Evolutionary conservation across 2,113 vertebrate genomes (phyloP), one percentile per base, ranked within the genome.

Genomic region (Rhizomys pruinosus): DNA sequence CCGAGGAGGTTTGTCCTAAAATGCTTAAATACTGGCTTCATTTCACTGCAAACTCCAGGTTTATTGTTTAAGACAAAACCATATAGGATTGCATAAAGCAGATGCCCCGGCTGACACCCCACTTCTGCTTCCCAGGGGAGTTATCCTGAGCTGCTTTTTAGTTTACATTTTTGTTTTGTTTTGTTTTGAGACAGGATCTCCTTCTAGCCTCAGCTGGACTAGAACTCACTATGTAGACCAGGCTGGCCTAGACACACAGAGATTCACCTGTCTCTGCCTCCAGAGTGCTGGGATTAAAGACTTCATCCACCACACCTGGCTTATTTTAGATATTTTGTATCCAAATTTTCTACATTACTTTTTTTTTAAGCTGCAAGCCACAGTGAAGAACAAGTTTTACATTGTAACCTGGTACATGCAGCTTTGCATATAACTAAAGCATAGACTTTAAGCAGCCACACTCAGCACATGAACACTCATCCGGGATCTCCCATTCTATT

Each of bases 21-120:
- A 78, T 16, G 25, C 73, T 94, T 84, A 44, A 76, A 94, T 79
- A 84, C 85, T 81, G 29, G 78, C 76, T 93, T 94, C 94, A 69
- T 91, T 93, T 91, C 71, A 66, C 84, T 76, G 88, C 66, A 87
- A 69, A 93, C 87, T 55, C 57, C 32, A 25, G 1, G 29, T 6
- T 84, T 64, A 61, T 89, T 79, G 84, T 85, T 92, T 61, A 77
- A 68, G 84, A 61, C 44, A 37, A 78, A 61, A 29, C 34, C 42
- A 20, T 12, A 44, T 34, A 55, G 34, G 79, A 61, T 16, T 80
- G 47, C 87, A 9, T 84, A 37, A 76, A 66, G n/a, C 20, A 59
- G 68, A 34, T 57, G 8, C 47, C 52, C 44, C 1, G 19, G 42
- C 23, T 0, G 13, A 25, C 23, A 12, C 39, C 39, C n/a, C 63